These are phyloP conservation scores for Stomatorhinus walkeri DNA, from an alignment of 2,797 vertebrate species.

Conservation along the genomic window DNA sequence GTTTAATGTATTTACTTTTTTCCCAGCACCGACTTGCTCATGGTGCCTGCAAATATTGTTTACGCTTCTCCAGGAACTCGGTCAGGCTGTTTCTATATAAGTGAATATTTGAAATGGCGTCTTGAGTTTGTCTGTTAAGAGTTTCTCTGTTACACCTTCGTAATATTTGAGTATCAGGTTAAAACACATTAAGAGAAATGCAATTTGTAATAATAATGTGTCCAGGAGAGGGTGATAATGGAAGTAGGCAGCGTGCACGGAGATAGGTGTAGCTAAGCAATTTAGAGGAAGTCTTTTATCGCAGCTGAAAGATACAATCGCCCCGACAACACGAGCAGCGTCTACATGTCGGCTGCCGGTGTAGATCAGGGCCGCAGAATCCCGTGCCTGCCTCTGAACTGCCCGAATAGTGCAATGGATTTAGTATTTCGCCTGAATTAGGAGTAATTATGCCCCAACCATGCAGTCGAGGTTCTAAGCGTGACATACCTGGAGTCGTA, in stretches of 20 bases:
- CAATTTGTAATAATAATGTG: constrained; percentile 1
- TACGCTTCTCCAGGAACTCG: constrained; percentile 32
- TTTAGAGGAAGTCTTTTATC: background rate
- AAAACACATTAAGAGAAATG: background rate
- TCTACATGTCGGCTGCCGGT: background rate
- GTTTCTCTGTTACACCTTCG: constrained; percentile 4
- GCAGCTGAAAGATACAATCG: background rate
- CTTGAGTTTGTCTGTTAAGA: background rate
- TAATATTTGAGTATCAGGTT: background rate
- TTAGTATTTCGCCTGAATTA: background rate
- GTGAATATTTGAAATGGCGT: constrained; percentile 25
- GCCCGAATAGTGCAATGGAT: background rate
- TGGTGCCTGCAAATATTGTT: constrained; percentile 33
- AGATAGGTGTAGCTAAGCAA: background rate
- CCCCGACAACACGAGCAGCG: background rate
- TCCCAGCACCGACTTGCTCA: constrained; percentile 22
- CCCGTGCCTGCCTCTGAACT: background rate
- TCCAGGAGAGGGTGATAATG: background rate
- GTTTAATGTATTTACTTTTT: constrained; percentile 25
- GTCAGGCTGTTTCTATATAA: constrained; percentile 33
- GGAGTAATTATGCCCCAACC: background rate
- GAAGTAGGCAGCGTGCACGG: background rate
- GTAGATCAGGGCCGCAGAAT: background rate
- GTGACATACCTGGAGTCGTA: background rate
- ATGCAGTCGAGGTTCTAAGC: background rate